phyloP scores from a whole-genome alignment of 2,113 vertebrate genomes.

The Glaucomys volans region DNA sequence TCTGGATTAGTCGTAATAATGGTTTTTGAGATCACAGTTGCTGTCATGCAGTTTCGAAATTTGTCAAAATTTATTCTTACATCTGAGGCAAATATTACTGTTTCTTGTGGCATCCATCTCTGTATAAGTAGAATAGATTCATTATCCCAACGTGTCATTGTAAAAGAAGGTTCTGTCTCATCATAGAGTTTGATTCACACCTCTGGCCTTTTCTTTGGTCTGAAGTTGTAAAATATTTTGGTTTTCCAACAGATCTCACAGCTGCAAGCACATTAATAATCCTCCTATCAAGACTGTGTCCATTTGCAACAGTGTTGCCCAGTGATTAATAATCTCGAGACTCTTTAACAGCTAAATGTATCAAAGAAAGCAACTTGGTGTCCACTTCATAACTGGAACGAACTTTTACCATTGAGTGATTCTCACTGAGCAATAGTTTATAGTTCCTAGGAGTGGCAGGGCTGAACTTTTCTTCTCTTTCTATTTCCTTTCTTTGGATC shows the following conservation, averaged over 20 bases:
- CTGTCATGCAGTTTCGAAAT: too few relatives aligned
- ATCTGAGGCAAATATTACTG: too few relatives aligned
- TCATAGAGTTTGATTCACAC: constrained; percentile 95
- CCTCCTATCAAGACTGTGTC: constrained; percentile 91
- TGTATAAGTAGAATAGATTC: too few relatives aligned
- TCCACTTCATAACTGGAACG: constrained; percentile 88
- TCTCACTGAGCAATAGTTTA: constrained; percentile 94
- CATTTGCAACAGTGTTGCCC: constrained; percentile 95
- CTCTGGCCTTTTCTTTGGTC: constrained; percentile 95
- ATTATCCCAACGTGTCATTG: too few relatives aligned
- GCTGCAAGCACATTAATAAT: constrained; percentile 95
- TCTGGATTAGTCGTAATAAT: too few relatives aligned
- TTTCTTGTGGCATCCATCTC: too few relatives aligned
- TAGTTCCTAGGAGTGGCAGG: constrained; percentile 94
- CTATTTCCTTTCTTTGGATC: constrained; percentile 91
- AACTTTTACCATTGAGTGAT: constrained; percentile 91
- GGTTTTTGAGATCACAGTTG: too few relatives aligned
- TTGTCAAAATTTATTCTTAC: too few relatives aligned
- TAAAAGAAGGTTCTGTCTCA: constrained; percentile 93
- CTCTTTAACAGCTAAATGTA: constrained; percentile 94
- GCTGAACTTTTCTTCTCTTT: constrained; percentile 94
- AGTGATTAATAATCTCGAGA: constrained; percentile 95
- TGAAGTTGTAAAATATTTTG: constrained; percentile 93
- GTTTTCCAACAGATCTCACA: constrained; percentile 91
- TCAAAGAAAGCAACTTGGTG: constrained; percentile 89